Conservation (phyloP, 2,113 vertebrate genomes). For the Pithys albifrons region DNA sequence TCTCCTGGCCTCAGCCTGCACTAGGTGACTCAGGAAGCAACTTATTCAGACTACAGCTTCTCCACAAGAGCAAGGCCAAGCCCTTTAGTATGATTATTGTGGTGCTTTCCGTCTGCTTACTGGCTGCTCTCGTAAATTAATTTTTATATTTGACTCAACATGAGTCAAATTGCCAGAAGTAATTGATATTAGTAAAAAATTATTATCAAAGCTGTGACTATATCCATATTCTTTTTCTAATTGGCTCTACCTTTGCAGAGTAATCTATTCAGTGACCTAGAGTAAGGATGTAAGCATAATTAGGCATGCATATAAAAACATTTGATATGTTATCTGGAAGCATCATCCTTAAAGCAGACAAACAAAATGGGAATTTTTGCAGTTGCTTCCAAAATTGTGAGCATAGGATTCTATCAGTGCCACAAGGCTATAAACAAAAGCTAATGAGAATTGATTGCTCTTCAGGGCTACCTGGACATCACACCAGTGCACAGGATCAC, state of each 20-base stretch:
- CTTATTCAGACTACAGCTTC: not conserved
- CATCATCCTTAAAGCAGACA: not conserved
- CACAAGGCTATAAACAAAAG: not conserved
- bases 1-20: not conserved
- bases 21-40: not conserved
- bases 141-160: not conserved
- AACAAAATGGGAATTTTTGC: not conserved
- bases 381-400: not conserved
- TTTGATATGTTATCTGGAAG: not conserved
- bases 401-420: fast-evolving
- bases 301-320: not conserved
- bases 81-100: not conserved
- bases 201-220: not conserved
- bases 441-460: not conserved
- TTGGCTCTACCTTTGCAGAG: not conserved
- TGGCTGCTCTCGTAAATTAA: not conserved
- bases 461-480: not conserved
- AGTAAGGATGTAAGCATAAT: not conserved
- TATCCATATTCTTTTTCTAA: not conserved
- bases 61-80: not conserved
- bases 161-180: not conserved
- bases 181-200: not conserved
- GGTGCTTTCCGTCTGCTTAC: not conserved
- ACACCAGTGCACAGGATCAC: fast-evolving
- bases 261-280: not conserved